Base-by-base conservation (phyloP, 2,888 invertebrate genomes). In the Callyntrura sp. region DNA sequence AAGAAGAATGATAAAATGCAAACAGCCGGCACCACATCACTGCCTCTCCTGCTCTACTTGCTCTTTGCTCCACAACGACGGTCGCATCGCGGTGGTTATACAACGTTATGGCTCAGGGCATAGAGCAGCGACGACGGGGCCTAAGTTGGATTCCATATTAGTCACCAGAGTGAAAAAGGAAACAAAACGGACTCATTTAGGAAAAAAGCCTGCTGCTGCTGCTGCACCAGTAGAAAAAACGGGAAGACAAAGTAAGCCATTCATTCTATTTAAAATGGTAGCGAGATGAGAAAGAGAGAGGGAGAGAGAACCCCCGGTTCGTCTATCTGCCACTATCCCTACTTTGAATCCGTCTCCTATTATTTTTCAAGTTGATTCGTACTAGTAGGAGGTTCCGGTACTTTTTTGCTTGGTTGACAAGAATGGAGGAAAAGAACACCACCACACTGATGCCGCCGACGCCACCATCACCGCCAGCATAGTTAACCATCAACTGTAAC, bases 311-410 rank as follows among this genome's bases (percentile, higher is more conserved):
- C 55, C 62, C 62, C 62, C 35, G 35, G 35, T 35, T 35, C 35
- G 35, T 35, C 35, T 35, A 28, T 28, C 25, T 65, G 28, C 11
- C 23, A 51, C 8, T 28, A 12, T 14, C 25, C 0, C 23, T 81
- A 35, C 82, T 62, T 51, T 23, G 11, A 11, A 68, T 73, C 25
- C 12, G 43, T 51, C 48, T 28, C 9, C 60, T 68, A 68, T 85
- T 76, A 73, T 85, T 82, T 85, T 85, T 85, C 45, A 73, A 82
- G 82, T 82, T 28, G 82, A 82, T 65, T 45, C 82, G 25, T 57
- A 35, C 35, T 35, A 12, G 79, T 48, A 81, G 81, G 86, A 87
- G 86, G 86, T 87, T 87, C 86, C 86, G 86, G 86, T 87, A 48
- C 45, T 48, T 60, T 79, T 82, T 82, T 65, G 65, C 82, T 48